Conservation (phyloP, 2,797 vertebrate species). For the Neosalanx taihuensis region DNA sequence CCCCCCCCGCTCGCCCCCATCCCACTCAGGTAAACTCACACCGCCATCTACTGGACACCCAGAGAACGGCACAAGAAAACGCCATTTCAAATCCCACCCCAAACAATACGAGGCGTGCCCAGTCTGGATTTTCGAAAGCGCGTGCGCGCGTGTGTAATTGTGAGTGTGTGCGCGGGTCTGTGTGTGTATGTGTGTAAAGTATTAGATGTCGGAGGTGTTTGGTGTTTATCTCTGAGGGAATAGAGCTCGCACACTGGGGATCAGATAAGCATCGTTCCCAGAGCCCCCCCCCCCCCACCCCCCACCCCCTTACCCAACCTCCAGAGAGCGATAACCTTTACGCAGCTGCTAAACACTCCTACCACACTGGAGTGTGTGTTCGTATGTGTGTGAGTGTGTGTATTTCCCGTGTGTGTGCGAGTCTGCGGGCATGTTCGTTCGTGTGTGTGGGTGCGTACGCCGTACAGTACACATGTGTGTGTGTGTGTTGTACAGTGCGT, state of each 20-base stretch:
- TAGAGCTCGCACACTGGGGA: slow-evolving; percentile 3
- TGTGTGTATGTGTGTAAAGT: slow-evolving; percentile 10
- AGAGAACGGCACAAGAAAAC: slow-evolving; percentile 18
- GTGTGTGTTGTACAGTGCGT: slow-evolving; percentile 11
- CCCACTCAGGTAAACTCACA: slow-evolving; percentile 30
- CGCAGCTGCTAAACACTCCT: background rate
- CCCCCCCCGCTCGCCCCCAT: no score
- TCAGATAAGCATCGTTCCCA: slow-evolving; percentile 14
- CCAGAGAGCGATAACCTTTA: slow-evolving; percentile 1
- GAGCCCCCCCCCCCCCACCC: slow-evolving; percentile 1
- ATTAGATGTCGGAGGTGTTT: slow-evolving; percentile 15
- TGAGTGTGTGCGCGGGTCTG: background rate
- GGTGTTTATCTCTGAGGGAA: slow-evolving; percentile 11
- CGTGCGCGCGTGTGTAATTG: background rate
- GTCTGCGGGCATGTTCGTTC: background rate
- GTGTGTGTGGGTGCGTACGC: slow-evolving; percentile 19
- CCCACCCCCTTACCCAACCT: background rate
- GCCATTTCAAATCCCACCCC: background rate
- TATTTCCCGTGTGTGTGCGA: background rate
- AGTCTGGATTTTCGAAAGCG: background rate
- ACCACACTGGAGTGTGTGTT: background rate
- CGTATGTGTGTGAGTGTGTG: background rate
- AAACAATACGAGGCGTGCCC: background rate
- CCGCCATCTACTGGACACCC: slow-evolving; percentile 63
- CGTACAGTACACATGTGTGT: slow-evolving; percentile 1